Base-by-base conservation (phyloP, 2,797 vertebrate species). In the Urophycis tenuis region DNA sequence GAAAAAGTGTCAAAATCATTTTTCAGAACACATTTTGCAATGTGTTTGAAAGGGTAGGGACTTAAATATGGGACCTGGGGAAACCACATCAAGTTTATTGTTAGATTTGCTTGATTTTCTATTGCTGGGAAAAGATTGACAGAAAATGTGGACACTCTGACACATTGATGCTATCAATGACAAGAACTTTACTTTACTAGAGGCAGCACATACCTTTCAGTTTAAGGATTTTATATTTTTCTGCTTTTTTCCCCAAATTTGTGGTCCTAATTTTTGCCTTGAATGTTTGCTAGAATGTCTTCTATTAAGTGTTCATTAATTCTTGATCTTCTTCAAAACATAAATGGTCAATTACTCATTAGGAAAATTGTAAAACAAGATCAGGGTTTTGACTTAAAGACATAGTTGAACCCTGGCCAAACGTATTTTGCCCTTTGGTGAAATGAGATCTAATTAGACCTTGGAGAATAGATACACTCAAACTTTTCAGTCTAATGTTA, bases 401-500 rank as follows among this genome's bases (percentile, higher is more conserved):
- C 41, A 45, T 15, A 87, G 89, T 83, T 83, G 85, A 81, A 82
- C 88, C 72, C 80, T 83, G 82, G 76, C 81, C 81, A 84, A 87
- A 81, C 73, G 79, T 76, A 85, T 79, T 76, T 86, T 83, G 82
- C 76, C 84, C 75, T 25, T 78, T 86, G 86, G 87, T 86, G 83
- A 80, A 88, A 87, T 82, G 84, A 87, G 77, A 81, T 81, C 87
- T 89, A 89, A 90, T 89, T 86, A 88, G 80, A 91, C 86, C 82
- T 85, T 76, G 76, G 25, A 75, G 83, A 85, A 88, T 81, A 83
- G 82, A 90, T 77, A 86, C 78, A 86, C 83, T 74, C 78, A 74
- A 80, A 78, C 79, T 15, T 19, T 80, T 86, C 75, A 77, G 71
- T 85, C 53, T 64, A 64, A 64, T 64, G 53, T n/a, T 7, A 64